Evolutionary conservation across 2,113 vertebrate genomes (phyloP), one percentile per base, ranked within the genome.

Genomic region (Candoia aspera): DNA sequence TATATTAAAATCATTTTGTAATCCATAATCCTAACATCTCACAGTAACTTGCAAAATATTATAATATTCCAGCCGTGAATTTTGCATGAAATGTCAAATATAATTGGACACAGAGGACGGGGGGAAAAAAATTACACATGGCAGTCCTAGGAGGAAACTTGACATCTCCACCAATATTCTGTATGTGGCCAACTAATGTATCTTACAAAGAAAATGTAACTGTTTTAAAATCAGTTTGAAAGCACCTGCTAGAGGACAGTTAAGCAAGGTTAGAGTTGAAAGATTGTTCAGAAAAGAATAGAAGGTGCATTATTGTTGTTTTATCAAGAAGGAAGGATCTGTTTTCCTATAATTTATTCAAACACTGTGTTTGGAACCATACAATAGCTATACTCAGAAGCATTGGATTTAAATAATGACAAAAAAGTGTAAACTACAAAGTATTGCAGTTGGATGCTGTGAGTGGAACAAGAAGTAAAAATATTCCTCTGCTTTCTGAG

Each of bases 61-160:
- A 9, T 33, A 92, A 42, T 0, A 8, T 58, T 91, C 17, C 87
- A 2, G 1, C 57, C 92, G 92, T 64, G 88, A 4, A 89, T 91
- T 93, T 57, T 93, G 15, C 89, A 89, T 86, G 55, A 84, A 93
- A 93, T 91, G 60, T 2, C 9, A 11, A 33, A 84, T 92, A 19
- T 54, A 93, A 94, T 49, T 91, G 58, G 15, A 17, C 17, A 84
- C 15, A 42, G 3, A 6, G 91, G 86, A 93, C 10, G 2, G 4
- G 54, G 92, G 62, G 68, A 64, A 53, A 58, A 1, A 87, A 58
- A 58, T 57, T 2, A 83, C 15, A 0, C 87, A 68, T 9, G 10
- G 54, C 8, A 90, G 0, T 19, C 6, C 1, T 86, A 60, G 91
- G 91, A 89, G 0, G 0, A 79, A 59, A 19, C 88, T 83, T 94